phyloP scores from a whole-genome alignment of 2,888 invertebrate species.

The Protonemura montana region DNA sequence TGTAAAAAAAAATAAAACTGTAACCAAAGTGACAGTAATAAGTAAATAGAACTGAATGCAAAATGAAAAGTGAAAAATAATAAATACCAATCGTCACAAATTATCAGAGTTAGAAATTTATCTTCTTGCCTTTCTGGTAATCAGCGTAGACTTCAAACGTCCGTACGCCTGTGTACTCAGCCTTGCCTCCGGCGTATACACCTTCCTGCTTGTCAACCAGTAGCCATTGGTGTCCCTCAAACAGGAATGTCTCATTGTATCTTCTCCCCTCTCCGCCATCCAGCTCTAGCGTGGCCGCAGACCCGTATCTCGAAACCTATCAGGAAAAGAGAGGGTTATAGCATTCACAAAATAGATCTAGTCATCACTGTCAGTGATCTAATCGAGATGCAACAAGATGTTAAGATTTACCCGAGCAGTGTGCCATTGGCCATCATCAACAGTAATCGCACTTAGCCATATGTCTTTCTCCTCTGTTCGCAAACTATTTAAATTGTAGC shows the following conservation, averaged over 20 bases:
- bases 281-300: slow-evolving; percentile 88
- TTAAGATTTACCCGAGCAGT: slow-evolving; percentile 70
- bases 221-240: slow-evolving; percentile 90
- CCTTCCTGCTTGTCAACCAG: slow-evolving; percentile 93
- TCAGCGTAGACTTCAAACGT: slow-evolving; percentile 95
- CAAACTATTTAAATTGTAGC: slow-evolving; percentile 90
- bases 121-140: slow-evolving; percentile 88
- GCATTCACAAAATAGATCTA: neutral
- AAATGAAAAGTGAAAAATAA: too few relatives aligned
- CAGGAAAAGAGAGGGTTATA: slow-evolving; percentile 1
- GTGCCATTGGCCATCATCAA: slow-evolving; percentile 98
- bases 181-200: slow-evolving; percentile 94
- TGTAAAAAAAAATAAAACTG: too few relatives aligned
- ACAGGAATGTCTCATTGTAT: slow-evolving; percentile 91
- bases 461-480: slow-evolving; percentile 90
- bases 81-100: too few relatives aligned
- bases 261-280: slow-evolving; percentile 95
- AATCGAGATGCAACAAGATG: neutral
- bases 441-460: slow-evolving; percentile 87
- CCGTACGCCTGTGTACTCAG: slow-evolving; percentile 91
- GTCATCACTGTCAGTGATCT: neutral
- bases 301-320: slow-evolving; percentile 85
- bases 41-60: too few relatives aligned
- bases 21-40: too few relatives aligned
- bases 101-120: too few relatives aligned